These are phyloP conservation scores for Opisthograptis luteolata DNA, from an alignment of 2,888 invertebrate species.

Conservation along the genomic window DNA sequence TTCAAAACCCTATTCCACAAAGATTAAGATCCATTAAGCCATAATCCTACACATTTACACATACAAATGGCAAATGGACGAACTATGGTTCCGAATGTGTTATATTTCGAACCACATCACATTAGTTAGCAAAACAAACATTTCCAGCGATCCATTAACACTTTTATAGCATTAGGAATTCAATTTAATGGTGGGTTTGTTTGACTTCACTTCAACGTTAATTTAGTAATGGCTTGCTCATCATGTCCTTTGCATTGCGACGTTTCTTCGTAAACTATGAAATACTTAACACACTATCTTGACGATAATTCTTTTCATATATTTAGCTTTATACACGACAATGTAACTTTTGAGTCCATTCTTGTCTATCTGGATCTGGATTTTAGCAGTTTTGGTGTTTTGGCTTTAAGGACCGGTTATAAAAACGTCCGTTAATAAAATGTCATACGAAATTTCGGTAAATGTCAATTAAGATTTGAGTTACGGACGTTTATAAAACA, in stretches of 20 bases:
- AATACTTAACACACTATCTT: no score
- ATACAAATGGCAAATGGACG: neutral
- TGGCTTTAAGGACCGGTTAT: no score
- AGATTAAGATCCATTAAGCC: neutral
- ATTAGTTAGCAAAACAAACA: constrained; percentile 25
- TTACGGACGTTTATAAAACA: no score
- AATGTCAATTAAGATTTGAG: no score
- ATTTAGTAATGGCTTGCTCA: neutral
- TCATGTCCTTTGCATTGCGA: neutral
- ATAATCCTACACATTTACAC: neutral
- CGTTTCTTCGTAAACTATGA: neutral
- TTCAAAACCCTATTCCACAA: neutral
- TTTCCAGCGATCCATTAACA: constrained; percentile 29
- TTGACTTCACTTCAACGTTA: constrained; percentile 28
- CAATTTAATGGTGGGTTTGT: constrained; percentile 20
- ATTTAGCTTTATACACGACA: no score
- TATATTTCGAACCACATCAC: constrained; percentile 16
- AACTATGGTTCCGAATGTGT: constrained; percentile 3
- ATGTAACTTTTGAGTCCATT: no score
- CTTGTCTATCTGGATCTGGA: no score
- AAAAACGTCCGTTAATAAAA: no score
- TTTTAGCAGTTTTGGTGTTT: no score
- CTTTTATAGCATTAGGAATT: constrained; percentile 23
- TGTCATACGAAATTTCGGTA: no score
- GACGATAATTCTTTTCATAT: no score